Evolutionary conservation across 2,797 vertebrate genomes (phyloP).

Genomic region (Scolopax rusticola): DNA sequence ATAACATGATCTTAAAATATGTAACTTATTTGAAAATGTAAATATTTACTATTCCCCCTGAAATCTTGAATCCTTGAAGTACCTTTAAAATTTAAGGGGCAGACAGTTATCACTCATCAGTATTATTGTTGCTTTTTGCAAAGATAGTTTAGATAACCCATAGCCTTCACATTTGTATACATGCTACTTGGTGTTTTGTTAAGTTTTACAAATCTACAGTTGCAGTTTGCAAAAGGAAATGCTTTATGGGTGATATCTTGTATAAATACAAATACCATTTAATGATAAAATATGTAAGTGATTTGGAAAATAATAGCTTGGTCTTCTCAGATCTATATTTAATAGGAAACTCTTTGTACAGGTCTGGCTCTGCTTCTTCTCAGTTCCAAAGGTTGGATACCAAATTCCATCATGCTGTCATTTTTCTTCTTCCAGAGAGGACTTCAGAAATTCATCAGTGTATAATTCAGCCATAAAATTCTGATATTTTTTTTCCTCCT

Average conservation of each 20-base stretch:
- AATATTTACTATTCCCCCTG: not conserved
- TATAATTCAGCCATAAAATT: not conserved
- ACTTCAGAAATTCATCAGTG: not conserved
- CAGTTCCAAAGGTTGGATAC: not conserved
- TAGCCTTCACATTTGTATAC: not conserved
- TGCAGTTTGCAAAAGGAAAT: not conserved
- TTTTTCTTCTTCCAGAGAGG: not conserved
- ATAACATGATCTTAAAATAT: not conserved
- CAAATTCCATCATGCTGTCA: not conserved
- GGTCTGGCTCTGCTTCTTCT: not conserved
- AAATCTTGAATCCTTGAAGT: not conserved
- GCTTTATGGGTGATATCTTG: not conserved
- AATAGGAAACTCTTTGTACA: not conserved
- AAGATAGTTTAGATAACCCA: not conserved
- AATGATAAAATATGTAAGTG: not conserved
- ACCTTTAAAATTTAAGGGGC: not conserved
- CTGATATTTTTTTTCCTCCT: not conserved
- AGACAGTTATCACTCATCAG: not conserved
- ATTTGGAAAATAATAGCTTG: not conserved
- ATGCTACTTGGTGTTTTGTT: not conserved
- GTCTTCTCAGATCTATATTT: not conserved
- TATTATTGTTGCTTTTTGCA: not conserved
- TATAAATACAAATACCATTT: not conserved
- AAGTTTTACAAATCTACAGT: not conserved
- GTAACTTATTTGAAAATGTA: not conserved